These are phyloP conservation scores for Nezara viridula DNA, from an alignment of 2,888 invertebrate genomes.

Conservation along the genomic window DNA sequence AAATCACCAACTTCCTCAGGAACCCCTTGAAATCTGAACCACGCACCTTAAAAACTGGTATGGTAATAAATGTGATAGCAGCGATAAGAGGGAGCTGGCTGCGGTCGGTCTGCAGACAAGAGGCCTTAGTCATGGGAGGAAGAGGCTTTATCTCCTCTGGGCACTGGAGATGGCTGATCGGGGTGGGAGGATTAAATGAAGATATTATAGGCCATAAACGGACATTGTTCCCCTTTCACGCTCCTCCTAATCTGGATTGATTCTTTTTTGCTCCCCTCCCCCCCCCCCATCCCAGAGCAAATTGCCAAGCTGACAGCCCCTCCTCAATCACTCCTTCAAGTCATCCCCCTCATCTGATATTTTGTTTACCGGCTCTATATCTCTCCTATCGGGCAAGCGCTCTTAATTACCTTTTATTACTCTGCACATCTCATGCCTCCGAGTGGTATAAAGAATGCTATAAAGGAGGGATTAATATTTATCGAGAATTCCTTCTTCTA, in stretches of 20 bases:
- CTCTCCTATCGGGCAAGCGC: background rate
- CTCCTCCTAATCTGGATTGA: conserved; percentile 66
- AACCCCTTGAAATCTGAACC: conserved; percentile 14
- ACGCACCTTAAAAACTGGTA: background rate
- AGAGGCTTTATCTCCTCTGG: conserved; percentile 6
- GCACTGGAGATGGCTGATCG: conserved; percentile 52
- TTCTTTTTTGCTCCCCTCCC: conserved; percentile 65
- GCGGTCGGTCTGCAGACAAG: background rate
- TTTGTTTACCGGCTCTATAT: conserved; percentile 42
- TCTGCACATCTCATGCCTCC: background rate
- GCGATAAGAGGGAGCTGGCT: background rate
- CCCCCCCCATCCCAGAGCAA: conserved; percentile 54
- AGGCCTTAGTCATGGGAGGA: conserved; percentile 33
- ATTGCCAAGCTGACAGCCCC: conserved; percentile 57
- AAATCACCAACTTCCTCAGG: background rate
- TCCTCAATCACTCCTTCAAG: conserved; percentile 22
- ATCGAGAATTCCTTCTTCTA: background rate
- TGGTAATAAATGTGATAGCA: conserved; percentile 15
- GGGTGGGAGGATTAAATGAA: conserved; percentile 65
- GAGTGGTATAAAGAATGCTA: background rate
- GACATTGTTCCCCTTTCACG: conserved; percentile 68
- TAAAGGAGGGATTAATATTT: background rate
- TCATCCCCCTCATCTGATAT: background rate
- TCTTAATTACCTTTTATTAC: conserved; percentile 31
- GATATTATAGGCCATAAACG: conserved; percentile 68